phyloP scores from a whole-genome alignment of 2,888 invertebrate genomes.

The Limenitis arthemis region DNA sequence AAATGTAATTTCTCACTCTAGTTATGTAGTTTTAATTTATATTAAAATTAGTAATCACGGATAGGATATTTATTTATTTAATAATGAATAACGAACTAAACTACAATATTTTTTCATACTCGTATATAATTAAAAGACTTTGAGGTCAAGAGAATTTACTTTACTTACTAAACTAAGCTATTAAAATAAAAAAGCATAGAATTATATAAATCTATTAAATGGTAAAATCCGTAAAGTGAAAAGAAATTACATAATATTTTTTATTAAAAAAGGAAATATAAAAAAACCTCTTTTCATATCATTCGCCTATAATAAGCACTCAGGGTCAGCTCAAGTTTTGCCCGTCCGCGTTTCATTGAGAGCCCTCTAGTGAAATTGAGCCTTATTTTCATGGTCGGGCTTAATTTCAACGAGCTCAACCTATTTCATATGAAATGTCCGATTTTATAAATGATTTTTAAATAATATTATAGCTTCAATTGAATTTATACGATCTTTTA shows the following conservation, averaged over 20 bases:
- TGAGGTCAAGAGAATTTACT: too few relatives aligned
- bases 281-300: slow-evolving; percentile 9
- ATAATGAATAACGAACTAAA: too few relatives aligned
- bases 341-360: slow-evolving; percentile 17
- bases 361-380: slow-evolving; percentile 19
- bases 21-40: too few relatives aligned
- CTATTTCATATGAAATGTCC: slow-evolving; percentile 15
- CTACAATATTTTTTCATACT: too few relatives aligned
- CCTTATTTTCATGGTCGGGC: slow-evolving; percentile 20
- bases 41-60: too few relatives aligned
- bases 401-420: slow-evolving; percentile 19
- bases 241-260: background rate
- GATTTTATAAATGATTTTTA: slow-evolving; percentile 10
- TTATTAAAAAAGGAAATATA: slow-evolving; percentile 1
- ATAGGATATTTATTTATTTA: too few relatives aligned
- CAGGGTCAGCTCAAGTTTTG: slow-evolving; percentile 13
- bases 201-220: too few relatives aligned
- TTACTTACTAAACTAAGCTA: too few relatives aligned
- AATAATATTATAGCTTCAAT: background rate
- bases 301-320: slow-evolving; percentile 17
- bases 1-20: too few relatives aligned
- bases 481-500: background rate
- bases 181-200: too few relatives aligned
- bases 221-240: too few relatives aligned
- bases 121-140: too few relatives aligned